Base-by-base conservation (phyloP, 2,888 invertebrate genomes). In the Thelaira solivaga region DNA sequence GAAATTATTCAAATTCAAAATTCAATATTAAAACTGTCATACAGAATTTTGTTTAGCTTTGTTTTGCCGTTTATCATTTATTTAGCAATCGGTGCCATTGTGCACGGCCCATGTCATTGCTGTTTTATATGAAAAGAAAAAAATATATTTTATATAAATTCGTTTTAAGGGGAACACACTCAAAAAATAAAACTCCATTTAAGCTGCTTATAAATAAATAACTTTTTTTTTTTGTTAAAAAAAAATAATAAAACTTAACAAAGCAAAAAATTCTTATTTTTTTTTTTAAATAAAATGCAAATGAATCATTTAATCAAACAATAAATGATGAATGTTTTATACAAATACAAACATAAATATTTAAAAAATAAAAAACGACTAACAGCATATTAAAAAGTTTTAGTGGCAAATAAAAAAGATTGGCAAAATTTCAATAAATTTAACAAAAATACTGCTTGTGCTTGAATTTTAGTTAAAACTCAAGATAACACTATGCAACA, bases 271-370 rank as follows among this genome's bases (percentile, higher is more conserved):
- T 49, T 51, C n/a, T 49, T 13, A 26, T 10, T 36, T 53, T 64
- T 65, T 24, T 26, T 43, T 45, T 29, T 13, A 26, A 55, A n/a
- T n/a, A n/a, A n/a, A n/a, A 75, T 75, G 59, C 34, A 75, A 79
- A 75, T 76, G 71, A 79, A 13, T 79, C 75, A 79, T 47, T 26
- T 5, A 13, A 62, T 22, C 18, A 61, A 53, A 68, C 26, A 76
- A 61, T 55, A 55, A 47, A 68, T 68, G 73, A 73, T 73, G 55
- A 73, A 73, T 73, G 67, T 55, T 73, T 77, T 67, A 67, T 76
- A 34, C 53, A 61, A 73, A 68, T 39, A 18, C n/a, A n/a, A n/a
- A n/a, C n/a, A n/a, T n/a, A n/a, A n/a, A n/a, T 62, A 45, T 22
- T 29, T 24, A n/a, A 55, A 45, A 51, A 39, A 39, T 6, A 13